Conservation (phyloP, 2,888 invertebrate genomes). For the Perizoma affinitatum region DNA sequence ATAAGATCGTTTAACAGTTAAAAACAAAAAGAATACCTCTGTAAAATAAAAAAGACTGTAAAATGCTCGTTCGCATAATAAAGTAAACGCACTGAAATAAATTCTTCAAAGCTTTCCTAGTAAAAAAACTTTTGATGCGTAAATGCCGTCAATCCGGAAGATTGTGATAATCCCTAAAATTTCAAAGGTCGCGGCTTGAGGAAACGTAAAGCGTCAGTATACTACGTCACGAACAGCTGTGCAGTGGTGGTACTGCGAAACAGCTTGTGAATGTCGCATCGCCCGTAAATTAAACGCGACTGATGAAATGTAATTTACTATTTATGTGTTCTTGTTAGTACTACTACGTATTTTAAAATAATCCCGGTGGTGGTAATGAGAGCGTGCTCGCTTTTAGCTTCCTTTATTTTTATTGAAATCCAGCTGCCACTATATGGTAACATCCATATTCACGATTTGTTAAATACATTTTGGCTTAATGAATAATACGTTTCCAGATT, state of each 20-base stretch:
- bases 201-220: slow-evolving; percentile 22
- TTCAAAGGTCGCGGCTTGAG: slow-evolving; percentile 51
- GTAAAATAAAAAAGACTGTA: too few relatives aligned
- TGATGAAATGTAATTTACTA: neutral
- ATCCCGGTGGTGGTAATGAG: too few relatives aligned
- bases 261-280: slow-evolving; percentile 11
- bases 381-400: too few relatives aligned
- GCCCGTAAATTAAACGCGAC: neutral
- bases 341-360: too few relatives aligned
- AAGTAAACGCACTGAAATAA: slow-evolving; percentile 28
- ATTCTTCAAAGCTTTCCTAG: slow-evolving; percentile 11
- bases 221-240: slow-evolving; percentile 36
- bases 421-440: too few relatives aligned
- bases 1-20: too few relatives aligned
- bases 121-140: slow-evolving; percentile 21
- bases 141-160: slow-evolving; percentile 25
- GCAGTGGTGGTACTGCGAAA: slow-evolving; percentile 27
- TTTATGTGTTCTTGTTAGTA: neutral
- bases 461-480: too few relatives aligned
- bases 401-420: too few relatives aligned
- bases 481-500: too few relatives aligned
- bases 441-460: too few relatives aligned
- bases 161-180: slow-evolving; percentile 27
- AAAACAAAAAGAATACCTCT: too few relatives aligned
- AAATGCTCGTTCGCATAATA: slow-evolving; percentile 11